Percentiles rank a stretch among this genome's conserved stretches.
These are phyloP conservation scores for Bubo blakistoni DNA, from an alignment of 2,113 vertebrate species.

Conservation along the genomic window DNA sequence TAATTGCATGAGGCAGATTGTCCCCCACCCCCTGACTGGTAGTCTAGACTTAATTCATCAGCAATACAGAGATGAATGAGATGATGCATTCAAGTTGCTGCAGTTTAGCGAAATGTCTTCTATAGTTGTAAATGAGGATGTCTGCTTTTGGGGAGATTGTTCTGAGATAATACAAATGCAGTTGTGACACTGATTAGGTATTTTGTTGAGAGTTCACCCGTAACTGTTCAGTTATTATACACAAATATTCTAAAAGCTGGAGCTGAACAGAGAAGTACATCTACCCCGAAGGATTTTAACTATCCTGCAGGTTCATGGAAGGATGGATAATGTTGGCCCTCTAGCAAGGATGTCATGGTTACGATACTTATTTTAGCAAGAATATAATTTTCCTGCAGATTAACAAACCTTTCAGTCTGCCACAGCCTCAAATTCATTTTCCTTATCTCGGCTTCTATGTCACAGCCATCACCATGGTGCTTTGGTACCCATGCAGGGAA, in stretches of 20 bases:
- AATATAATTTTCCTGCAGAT: not conserved
- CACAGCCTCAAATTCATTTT: not conserved
- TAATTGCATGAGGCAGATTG: conserved; percentile 4
- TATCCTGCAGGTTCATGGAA: not conserved
- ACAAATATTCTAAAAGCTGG: not conserved
- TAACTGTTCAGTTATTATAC: not conserved
- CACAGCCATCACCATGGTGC: not conserved
- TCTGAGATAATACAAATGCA: not conserved
- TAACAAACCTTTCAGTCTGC: conserved; percentile 2
- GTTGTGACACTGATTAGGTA: not conserved
- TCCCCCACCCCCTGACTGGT: not conserved
- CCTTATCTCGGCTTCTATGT: not conserved
- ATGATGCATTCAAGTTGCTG: not conserved
- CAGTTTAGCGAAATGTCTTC: not conserved
- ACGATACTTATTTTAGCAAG: not conserved
- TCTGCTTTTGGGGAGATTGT: not conserved
- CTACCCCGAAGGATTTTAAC: not conserved
- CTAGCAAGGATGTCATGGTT: not conserved
- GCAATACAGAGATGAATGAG: conserved; percentile 8
- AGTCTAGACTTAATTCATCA: conserved; percentile 36
- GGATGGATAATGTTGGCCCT: not conserved
- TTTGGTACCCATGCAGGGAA: not conserved
- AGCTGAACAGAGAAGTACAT: not conserved
- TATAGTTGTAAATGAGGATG: not conserved
- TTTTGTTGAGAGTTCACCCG: not conserved